Conservation (phyloP, 2,113 vertebrate genomes). For the Bettongia penicillata region DNA sequence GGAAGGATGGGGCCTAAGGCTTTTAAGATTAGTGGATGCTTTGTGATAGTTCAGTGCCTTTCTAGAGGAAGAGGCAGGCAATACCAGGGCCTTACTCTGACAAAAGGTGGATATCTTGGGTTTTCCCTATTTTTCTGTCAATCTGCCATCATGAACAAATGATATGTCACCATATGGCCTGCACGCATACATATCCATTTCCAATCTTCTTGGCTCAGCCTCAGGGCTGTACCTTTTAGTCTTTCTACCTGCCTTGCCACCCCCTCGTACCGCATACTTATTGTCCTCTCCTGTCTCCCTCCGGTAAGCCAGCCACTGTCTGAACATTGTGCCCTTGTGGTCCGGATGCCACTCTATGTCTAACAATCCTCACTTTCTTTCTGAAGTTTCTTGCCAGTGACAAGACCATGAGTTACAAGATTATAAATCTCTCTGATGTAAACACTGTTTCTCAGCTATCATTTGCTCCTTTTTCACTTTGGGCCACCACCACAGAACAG, state of each 20-base stretch:
- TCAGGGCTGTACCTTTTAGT: neutral
- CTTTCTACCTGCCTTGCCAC: too few species aligned
- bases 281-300: constrained; percentile 66
- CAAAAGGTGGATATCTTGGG: constrained; percentile 26
- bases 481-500: constrained; percentile 71
- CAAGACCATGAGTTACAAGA: constrained; percentile 73
- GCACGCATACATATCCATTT: constrained; percentile 23
- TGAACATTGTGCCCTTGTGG: constrained; percentile 65
- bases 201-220: constrained; percentile 48
- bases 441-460: constrained; percentile 64
- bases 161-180: constrained; percentile 67
- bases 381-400: constrained; percentile 78
- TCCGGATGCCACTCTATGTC: constrained; percentile 51
- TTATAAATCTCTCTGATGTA: constrained; percentile 76
- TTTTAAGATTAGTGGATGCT: too few species aligned
- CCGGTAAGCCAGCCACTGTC: constrained; percentile 74
- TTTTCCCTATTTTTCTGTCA: constrained; percentile 58
- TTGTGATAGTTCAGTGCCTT: neutral
- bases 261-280: neutral
- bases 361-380: constrained; percentile 64
- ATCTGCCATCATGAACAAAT: constrained; percentile 64
- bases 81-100: neutral
- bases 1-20: neutral
- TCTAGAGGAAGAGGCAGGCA: neutral
- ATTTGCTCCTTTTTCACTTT: constrained; percentile 78